Conservation (phyloP, 2,888 invertebrate species). For the Caenorhabditis zanzibari region DNA sequence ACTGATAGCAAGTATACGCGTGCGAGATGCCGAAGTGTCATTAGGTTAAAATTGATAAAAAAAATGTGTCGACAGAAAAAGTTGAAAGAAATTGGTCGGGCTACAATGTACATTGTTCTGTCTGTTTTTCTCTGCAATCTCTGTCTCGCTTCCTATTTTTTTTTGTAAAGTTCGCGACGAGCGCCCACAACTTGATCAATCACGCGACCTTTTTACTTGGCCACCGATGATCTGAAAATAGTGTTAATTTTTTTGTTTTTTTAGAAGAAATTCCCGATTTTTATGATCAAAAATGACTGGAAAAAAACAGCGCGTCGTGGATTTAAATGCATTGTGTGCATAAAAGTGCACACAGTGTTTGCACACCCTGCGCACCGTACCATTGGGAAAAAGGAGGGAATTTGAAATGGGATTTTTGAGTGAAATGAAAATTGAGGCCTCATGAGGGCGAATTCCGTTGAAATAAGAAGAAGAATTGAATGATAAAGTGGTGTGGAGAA, state of each 20-base stretch:
- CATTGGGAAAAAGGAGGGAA: slow-evolving; percentile 11
- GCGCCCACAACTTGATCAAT: slow-evolving; percentile 22
- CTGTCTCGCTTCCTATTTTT: slow-evolving; percentile 9
- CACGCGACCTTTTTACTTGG: slow-evolving; percentile 11
- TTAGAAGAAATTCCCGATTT: neutral
- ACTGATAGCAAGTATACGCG: neutral
- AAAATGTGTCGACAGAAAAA: neutral
- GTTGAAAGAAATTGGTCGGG: neutral
- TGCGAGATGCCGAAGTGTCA: too few relatives aligned
- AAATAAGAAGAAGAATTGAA: neutral
- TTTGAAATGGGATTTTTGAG: neutral
- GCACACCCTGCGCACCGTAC: slow-evolving; percentile 25
- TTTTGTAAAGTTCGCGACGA: slow-evolving; percentile 29
- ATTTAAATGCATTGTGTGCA: slow-evolving; percentile 12
- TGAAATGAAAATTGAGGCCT: neutral
- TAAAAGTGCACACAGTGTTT: slow-evolving; percentile 5
- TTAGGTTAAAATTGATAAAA: slow-evolving; percentile 11
- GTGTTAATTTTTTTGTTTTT: neutral
- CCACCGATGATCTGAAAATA: neutral
- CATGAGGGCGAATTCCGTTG: neutral
- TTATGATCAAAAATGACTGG: neutral
- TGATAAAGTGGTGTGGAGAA: neutral
- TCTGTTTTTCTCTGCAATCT: slow-evolving; percentile 43
- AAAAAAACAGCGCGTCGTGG: slow-evolving; percentile 6
- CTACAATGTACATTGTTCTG: slow-evolving; percentile 49